Percentiles rank a stretch among this genome's conserved stretches.
Conservation (phyloP, 92 coral and sea anemone genomes). For the Ricordea florida region DNA sequence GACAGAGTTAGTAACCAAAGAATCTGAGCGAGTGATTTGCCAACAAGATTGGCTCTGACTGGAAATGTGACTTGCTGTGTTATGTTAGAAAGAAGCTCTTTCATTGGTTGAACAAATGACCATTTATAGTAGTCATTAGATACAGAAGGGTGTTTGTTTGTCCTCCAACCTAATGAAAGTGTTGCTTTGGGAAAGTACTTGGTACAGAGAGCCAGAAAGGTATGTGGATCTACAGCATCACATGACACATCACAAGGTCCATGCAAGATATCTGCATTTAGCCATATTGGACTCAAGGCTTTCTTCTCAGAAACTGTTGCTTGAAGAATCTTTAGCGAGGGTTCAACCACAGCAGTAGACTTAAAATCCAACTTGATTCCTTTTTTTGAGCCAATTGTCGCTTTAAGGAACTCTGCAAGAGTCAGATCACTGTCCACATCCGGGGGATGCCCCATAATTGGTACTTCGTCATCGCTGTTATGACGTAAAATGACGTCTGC, state of each 20-base stretch:
- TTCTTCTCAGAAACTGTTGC: constrained; percentile 21
- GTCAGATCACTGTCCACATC: constrained; percentile 80
- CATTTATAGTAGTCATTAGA: constrained; percentile 53
- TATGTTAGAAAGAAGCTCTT: constrained; percentile 29
- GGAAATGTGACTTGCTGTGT: constrained; percentile 84
- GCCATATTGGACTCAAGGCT: constrained; percentile 64
- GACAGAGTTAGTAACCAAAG: constrained; percentile 79
- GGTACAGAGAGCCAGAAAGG: constrained; percentile 63
- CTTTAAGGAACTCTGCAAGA: constrained; percentile 61
- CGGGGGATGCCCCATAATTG: constrained; percentile 98
- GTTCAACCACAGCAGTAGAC: constrained; percentile 64
- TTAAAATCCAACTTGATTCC: constrained; percentile 92
- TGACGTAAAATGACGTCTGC: constrained; percentile 76
- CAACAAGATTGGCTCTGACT: constrained; percentile 70
- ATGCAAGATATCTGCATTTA: constrained; percentile 82
- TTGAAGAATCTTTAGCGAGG: constrained; percentile 64
- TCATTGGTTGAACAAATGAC: constrained; percentile 77
- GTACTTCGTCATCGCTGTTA: constrained; percentile 60
- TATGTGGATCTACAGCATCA: constrained; percentile 57
- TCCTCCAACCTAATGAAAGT: constrained; percentile 89
- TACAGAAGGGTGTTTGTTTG: constrained; percentile 21
- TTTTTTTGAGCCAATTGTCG: constrained; percentile 60
- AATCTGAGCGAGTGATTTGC: constrained; percentile 67
- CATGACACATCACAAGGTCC: constrained; percentile 75
- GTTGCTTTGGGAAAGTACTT: constrained; percentile 68